phyloP scores from a whole-genome alignment of 2,888 invertebrate species.

The Drosophila lacicola region DNA sequence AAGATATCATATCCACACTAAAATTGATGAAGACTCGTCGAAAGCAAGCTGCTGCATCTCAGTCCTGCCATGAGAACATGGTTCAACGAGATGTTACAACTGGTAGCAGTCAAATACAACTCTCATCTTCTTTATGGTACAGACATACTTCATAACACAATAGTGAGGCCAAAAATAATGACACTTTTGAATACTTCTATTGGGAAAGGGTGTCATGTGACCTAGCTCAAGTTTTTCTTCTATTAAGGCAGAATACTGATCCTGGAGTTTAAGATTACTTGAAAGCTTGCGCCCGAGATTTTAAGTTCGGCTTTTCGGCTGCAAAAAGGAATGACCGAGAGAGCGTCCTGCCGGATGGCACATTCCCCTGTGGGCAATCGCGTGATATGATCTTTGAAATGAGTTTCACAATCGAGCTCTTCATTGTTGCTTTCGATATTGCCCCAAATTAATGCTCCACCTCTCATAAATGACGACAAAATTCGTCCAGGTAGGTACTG shows the following conservation, averaged over 20 bases:
- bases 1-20: background rate
- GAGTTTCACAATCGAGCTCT: constrained; percentile 1
- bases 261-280: background rate
- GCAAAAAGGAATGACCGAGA: background rate
- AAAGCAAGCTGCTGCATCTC: background rate
- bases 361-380: background rate
- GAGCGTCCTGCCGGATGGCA: background rate
- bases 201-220: background rate
- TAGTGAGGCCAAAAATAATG: background rate
- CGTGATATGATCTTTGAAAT: background rate
- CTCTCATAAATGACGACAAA: too few relatives aligned
- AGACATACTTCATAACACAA: background rate
- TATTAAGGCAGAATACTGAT: background rate
- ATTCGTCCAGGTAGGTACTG: too few relatives aligned
- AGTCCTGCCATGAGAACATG: background rate
- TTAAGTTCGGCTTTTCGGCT: background rate
- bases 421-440: background rate
- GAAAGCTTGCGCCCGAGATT: background rate
- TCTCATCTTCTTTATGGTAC: background rate
- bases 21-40: background rate
- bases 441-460: too few relatives aligned
- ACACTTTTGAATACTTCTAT: background rate
- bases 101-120: background rate
- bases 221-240: background rate
- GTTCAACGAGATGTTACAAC: background rate